Conservation (phyloP, 2,888 invertebrate species). For the Temnothorax rugatulus region DNA sequence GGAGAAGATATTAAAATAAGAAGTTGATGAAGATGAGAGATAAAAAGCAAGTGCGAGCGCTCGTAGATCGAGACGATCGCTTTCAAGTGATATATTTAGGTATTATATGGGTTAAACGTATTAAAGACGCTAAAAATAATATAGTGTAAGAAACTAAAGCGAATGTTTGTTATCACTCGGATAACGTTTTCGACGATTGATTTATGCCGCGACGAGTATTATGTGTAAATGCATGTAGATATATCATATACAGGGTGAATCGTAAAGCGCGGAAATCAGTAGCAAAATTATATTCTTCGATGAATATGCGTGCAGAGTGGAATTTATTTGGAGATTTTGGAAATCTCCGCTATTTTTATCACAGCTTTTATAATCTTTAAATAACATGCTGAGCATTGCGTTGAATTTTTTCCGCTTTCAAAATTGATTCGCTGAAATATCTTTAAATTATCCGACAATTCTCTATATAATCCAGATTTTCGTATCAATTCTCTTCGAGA, state of each 20-base stretch:
- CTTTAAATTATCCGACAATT: neutral
- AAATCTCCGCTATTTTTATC: neutral
- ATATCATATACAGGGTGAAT: constrained; percentile 48
- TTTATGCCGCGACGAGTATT: constrained; percentile 76
- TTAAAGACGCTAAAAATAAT: constrained; percentile 32
- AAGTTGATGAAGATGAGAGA: constrained; percentile 19
- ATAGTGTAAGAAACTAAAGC: constrained; percentile 73
- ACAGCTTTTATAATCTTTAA: neutral
- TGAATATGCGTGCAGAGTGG: neutral
- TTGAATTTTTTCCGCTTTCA: neutral
- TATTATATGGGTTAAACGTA: constrained; percentile 73
- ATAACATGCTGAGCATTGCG: neutral
- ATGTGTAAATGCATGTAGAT: constrained; percentile 41
- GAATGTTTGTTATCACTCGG: constrained; percentile 78
- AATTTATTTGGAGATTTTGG: neutral
- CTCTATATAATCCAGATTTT: neutral
- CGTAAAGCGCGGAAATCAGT: constrained; percentile 31
- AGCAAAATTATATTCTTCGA: constrained; percentile 30
- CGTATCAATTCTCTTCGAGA: neutral
- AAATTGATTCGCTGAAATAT: neutral
- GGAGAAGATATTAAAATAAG: constrained; percentile 9
- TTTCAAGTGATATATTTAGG: constrained; percentile 82
- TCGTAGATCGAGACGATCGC: constrained; percentile 81
- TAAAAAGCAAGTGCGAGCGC: constrained; percentile 76
- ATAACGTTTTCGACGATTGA: constrained; percentile 79